Evolutionary conservation across 2,113 vertebrate species (phyloP).

Genomic region (Dasyprocta punctata): DNA sequence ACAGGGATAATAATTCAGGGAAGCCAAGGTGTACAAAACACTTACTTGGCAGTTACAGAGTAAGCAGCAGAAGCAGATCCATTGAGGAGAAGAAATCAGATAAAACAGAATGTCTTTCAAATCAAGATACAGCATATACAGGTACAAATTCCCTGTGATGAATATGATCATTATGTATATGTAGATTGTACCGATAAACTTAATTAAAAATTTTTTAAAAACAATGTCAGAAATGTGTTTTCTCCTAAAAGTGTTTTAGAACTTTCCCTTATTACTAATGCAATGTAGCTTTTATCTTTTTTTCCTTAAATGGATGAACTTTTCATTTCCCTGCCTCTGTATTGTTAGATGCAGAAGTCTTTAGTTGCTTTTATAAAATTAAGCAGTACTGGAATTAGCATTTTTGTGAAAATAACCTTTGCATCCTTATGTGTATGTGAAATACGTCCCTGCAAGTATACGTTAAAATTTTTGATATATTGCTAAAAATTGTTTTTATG

Average conservation of each 20-base stretch:
- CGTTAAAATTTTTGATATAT: not conserved
- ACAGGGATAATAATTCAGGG: not conserved
- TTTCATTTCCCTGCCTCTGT: constrained; percentile 31
- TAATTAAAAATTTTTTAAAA: not conserved
- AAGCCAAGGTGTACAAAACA: not conserved
- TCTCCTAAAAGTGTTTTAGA: constrained; percentile 41
- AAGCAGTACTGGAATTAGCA: not conserved
- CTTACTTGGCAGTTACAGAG: not conserved
- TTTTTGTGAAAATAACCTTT: constrained; percentile 45
- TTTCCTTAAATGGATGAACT: not conserved
- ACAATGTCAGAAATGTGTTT: not conserved
- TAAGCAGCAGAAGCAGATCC: not conserved
- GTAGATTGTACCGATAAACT: not conserved
- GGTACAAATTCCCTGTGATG: not conserved
- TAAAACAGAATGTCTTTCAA: constrained; percentile 24
- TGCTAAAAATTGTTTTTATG: constrained; percentile 4
- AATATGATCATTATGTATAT: not conserved
- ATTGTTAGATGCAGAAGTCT: constrained; percentile 27
- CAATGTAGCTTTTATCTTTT: constrained; percentile 14
- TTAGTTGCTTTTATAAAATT: not conserved
- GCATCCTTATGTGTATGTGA: not conserved
- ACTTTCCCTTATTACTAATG: not conserved
- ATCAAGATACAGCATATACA: not conserved
- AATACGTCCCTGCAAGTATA: not conserved
- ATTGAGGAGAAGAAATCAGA: not conserved